phyloP scores from a whole-genome alignment of 2,113 vertebrate species.

The Uria aalge region DNA sequence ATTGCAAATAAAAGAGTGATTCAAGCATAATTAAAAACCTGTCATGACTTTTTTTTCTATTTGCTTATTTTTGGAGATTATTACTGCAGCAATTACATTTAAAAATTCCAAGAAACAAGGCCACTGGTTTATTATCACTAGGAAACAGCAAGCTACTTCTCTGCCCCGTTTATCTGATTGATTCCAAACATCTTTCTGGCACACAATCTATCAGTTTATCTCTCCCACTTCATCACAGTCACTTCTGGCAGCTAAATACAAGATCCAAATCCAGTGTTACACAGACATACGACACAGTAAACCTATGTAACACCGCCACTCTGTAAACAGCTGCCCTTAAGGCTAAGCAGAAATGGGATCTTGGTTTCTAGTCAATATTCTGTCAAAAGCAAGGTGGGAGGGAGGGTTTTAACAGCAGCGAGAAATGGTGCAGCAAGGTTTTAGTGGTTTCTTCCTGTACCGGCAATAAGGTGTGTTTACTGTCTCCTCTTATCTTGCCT shows the following conservation, averaged over 20 bases:
- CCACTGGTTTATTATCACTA: conserved; percentile 83
- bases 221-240: conserved; percentile 89
- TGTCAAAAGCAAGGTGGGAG: conserved; percentile 62
- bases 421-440: conserved; percentile 15
- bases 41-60: background rate
- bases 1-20: background rate
- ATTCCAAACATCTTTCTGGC: conserved; percentile 85
- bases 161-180: conserved; percentile 83
- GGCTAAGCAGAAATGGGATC: conserved; percentile 73
- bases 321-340: conserved; percentile 77
- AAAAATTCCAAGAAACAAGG: conserved; percentile 66
- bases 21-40: conserved; percentile 60
- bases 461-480: background rate
- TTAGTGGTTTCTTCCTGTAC: background rate
- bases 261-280: conserved; percentile 85
- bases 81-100: conserved; percentile 67
- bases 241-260: conserved; percentile 87
- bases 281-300: conserved; percentile 79
- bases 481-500: background rate
- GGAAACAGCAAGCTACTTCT: conserved; percentile 77
- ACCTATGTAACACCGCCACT: conserved; percentile 70
- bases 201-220: conserved; percentile 91
- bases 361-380: conserved; percentile 67
- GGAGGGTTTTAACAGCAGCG: background rate
- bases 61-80: conserved; percentile 67